These are phyloP conservation scores for Pterostichus niger DNA, from an alignment of 2,888 invertebrate species.

Conservation along the genomic window DNA sequence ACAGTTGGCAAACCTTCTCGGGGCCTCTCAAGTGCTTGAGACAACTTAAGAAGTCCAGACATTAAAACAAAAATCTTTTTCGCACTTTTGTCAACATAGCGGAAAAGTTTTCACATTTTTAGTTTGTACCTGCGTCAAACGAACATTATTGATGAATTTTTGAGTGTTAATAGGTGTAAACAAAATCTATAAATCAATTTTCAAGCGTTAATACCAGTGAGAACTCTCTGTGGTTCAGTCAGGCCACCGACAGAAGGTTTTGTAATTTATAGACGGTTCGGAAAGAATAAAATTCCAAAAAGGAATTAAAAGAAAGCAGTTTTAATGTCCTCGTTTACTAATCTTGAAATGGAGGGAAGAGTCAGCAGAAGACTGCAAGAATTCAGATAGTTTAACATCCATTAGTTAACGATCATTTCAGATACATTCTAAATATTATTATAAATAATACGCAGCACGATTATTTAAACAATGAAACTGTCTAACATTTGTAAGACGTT, in stretches of 20 bases:
- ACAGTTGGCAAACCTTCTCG: not conserved
- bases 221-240: not conserved
- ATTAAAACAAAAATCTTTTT: not conserved
- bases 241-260: slow-evolving; percentile 20
- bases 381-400: too few relatives aligned
- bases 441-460: too few relatives aligned
- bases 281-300: slow-evolving; percentile 58
- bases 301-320: slow-evolving; percentile 62
- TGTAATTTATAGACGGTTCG: slow-evolving; percentile 61
- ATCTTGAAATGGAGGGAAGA: not conserved
- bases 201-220: not conserved
- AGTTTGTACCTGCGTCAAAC: slow-evolving; percentile 11
- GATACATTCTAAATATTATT: too few relatives aligned
- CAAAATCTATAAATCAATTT: slow-evolving; percentile 23
- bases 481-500: too few relatives aligned
- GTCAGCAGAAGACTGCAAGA: too few relatives aligned
- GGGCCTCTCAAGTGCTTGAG: not conserved
- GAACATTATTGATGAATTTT: slow-evolving; percentile 36
- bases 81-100: not conserved
- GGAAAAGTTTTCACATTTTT: not conserved
- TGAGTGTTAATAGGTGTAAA: not conserved
- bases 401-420: too few relatives aligned
- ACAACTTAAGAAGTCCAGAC: not conserved
- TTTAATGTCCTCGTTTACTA: slow-evolving; percentile 58
- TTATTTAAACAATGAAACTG: too few relatives aligned